Evolutionary conservation across 2,113 vertebrate genomes (phyloP), one percentile per base, ranked within the genome.

Genomic region (Theristicus caerulescens): DNA sequence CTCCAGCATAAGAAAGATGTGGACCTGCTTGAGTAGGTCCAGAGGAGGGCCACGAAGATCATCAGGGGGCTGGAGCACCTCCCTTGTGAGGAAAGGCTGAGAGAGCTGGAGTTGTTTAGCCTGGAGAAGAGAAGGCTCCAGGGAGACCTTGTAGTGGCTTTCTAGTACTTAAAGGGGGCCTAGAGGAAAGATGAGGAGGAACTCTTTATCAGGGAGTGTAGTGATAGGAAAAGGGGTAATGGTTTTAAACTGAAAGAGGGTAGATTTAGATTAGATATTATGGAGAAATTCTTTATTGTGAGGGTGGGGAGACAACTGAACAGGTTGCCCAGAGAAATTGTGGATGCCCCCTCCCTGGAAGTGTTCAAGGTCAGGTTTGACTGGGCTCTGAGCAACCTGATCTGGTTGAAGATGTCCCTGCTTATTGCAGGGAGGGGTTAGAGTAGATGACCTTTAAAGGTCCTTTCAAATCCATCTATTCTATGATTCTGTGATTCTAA

Each of bases 21-120:
- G 16, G 34, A 55, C 14, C 6, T 32, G 4, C 1, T 49, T 0
- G 2, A 80, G 6, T 1, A 0, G 2, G 15, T 61, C 61, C 10
- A 55, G 52, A 61, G 18, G 29, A 65, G 13, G 13, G 13, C 5
- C 32, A 26, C 7, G 3, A 44, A 62, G n/a, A 49, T 74, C 38
- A 18, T 61, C 17, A 24, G 21, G 1, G 14, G 21, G 8, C 6
- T 73, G 25, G 10, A 67, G 24, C 27, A 80, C 16, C 20, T n/a
- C 7, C 13, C 5, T 5, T 36, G 2, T 34, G 57, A 88, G 25
- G 31, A 73, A 31, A 44, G 19, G 6, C 19, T 74, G 49, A 69
- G 32, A 54, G 7, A 62, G 16, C 2, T 69, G 31, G 3, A 2
- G 1, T 36, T 69, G 2, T 51, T 80, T 5, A 74, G 16, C 13